Evolutionary conservation across 53 echinoderm and acorn worm species (phyloP).

Genomic region (Glandiceps talaboti): DNA sequence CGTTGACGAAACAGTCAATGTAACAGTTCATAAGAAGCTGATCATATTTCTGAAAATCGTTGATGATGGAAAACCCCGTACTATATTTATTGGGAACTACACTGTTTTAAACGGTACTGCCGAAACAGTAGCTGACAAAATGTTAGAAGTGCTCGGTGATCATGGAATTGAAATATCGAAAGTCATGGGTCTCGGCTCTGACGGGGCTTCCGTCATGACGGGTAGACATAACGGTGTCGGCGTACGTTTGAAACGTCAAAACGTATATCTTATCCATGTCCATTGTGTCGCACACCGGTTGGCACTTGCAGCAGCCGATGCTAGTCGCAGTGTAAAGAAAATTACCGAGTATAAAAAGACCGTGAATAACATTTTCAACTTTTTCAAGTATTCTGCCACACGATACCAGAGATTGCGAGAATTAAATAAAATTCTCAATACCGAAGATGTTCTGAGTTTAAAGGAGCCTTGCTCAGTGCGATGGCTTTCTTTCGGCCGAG

Average conservation of each 20-base stretch:
- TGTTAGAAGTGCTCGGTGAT: neutral
- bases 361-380: neutral
- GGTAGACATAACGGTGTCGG: neutral
- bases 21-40: neutral
- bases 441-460: neutral
- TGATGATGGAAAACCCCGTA: neutral
- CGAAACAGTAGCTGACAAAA: neutral
- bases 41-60: neutral
- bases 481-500: neutral
- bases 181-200: neutral
- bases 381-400: neutral
- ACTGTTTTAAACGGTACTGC: neutral
- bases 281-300: neutral
- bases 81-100: neutral
- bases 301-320: neutral
- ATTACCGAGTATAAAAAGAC: neutral
- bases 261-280: neutral
- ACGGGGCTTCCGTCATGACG: too few species aligned
- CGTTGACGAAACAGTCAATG: neutral
- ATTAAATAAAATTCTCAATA: too few species aligned
- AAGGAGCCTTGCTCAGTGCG: neutral
- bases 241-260: neutral
- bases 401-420: neutral
- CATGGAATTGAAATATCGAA: too few species aligned
- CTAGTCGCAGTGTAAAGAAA: neutral